Conservation (phyloP, 2,113 vertebrate species). For the Chamaetylas fuelleborni region DNA sequence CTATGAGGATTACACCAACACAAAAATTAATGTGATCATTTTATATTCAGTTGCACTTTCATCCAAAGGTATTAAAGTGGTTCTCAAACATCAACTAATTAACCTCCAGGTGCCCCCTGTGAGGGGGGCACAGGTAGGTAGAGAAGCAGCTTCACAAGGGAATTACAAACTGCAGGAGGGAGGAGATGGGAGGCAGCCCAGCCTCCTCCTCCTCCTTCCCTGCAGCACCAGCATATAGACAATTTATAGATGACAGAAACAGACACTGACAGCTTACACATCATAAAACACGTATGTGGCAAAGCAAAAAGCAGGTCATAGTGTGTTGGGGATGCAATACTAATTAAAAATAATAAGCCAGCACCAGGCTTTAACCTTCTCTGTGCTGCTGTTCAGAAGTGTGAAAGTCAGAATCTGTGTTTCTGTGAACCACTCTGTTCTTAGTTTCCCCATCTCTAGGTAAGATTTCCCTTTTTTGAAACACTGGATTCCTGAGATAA, state of each 20-base stretch:
- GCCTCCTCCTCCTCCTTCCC: not conserved
- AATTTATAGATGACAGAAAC: not conserved
- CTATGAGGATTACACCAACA: not conserved
- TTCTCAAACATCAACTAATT: not conserved
- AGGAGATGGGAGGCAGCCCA: not conserved
- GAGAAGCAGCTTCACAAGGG: not conserved
- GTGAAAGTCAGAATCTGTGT: not conserved
- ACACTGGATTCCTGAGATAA: not conserved
- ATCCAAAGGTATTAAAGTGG: not conserved
- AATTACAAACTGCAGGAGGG: rapidly evolving
- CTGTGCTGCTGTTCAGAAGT: not conserved
- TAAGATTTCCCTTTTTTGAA: not conserved
- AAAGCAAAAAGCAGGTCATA: not conserved
- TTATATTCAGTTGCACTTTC: not conserved
- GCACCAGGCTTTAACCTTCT: not conserved
- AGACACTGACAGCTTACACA: not conserved
- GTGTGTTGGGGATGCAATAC: not conserved
- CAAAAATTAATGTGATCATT: not conserved
- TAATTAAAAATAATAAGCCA: conserved; percentile 8
- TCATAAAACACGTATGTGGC: not conserved
- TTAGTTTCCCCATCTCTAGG: not conserved
- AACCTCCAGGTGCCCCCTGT: not conserved
- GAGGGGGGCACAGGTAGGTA: not conserved
- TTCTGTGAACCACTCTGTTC: not conserved
- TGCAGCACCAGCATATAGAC: not conserved